Evolutionary conservation across 2,888 invertebrate species (phyloP).

Genomic region (Muschampia plurimacula): DNA sequence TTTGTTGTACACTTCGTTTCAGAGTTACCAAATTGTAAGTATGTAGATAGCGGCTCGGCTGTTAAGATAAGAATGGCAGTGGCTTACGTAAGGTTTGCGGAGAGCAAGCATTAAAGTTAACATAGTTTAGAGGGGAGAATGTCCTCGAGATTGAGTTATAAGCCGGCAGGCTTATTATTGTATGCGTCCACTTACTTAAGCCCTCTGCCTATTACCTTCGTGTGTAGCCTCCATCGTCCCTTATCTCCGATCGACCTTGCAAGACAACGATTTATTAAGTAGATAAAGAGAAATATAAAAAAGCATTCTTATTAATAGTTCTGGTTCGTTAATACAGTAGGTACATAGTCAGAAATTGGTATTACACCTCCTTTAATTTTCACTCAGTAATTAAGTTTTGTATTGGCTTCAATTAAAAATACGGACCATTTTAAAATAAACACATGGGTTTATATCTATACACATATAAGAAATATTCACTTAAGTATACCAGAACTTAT

Average conservation of each 20-base stretch:
- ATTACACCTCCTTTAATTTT: too few relatives aligned
- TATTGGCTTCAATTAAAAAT: too few relatives aligned
- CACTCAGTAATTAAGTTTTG: too few relatives aligned
- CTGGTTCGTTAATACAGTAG: neutral
- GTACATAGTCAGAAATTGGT: neutral
- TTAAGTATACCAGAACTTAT: too few relatives aligned
- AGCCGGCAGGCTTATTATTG: conserved; percentile 16
- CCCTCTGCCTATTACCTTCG: conserved; percentile 28
- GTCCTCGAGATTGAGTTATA: conserved; percentile 29
- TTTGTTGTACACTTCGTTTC: conserved; percentile 49
- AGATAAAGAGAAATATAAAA: conserved; percentile 19
- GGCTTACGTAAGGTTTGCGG: conserved; percentile 78
- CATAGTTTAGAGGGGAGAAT: conserved; percentile 45
- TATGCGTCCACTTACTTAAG: conserved; percentile 32
- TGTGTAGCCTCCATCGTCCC: conserved; percentile 21
- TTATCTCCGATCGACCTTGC: conserved; percentile 34
- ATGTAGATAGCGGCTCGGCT: conserved; percentile 61
- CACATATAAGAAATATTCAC: too few relatives aligned
- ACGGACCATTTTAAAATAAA: too few relatives aligned
- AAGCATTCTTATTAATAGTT: conserved; percentile 2
- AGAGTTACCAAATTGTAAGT: conserved; percentile 65
- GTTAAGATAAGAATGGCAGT: conserved; percentile 60
- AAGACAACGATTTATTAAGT: conserved; percentile 28
- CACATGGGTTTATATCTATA: too few relatives aligned
- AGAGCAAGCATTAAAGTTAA: conserved; percentile 52